Base-by-base conservation (phyloP, 2,888 invertebrate species). In the Ephialtes manifestator region DNA sequence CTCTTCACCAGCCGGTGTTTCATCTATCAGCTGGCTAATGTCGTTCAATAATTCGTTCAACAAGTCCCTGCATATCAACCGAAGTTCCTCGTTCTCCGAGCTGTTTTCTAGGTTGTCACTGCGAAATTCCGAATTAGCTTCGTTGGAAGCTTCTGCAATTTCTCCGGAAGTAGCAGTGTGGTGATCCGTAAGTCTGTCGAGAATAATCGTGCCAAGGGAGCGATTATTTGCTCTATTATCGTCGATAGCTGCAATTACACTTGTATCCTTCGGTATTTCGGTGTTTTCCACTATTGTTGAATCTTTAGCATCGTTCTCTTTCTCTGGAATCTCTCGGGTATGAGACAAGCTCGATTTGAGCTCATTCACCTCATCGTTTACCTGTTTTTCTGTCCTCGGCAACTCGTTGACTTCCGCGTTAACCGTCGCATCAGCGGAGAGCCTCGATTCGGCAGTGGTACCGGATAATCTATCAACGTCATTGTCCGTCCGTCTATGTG, bases 31-130 rank as follows among this genome's bases (percentile, higher is more conserved):
- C 24, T 90, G 90, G 67, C 91, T 88, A 48, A 93, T 89, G 13
- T 91, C 90, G 81, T 88, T 91, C 48, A 93, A 51, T 15, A 93
- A 87, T 60, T 93, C 92, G 84, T 90, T 90, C 53, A 94, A 72
- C 10, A 94, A 86, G 13, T 92, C 93, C 5, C 89, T 85, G 74
- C 93, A 93, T 0, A 92, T 90, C 35, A 86, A 88, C 15, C 90
- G 89, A 0, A 91, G 77, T 48, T 92, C 92, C 0, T 81, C 35
- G 15, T 87, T 89, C 4, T 83, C 81, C 43, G 60, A 53, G 24
- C 55, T 68, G 15, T 63, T 51, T 15, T 70, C 72, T 20, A 11
- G 11, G 7, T 10, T 20, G 7, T 1, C n/a, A 13, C 20, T 28
- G 13, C n/a, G 53, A 11, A 8, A 43, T 35, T 80, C 67, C 5